Percentiles rank a stretch among this genome's conserved stretches.
These are phyloP conservation scores for Felis chaus DNA, from an alignment of 2,113 vertebrate genomes.

Conservation along the genomic window DNA sequence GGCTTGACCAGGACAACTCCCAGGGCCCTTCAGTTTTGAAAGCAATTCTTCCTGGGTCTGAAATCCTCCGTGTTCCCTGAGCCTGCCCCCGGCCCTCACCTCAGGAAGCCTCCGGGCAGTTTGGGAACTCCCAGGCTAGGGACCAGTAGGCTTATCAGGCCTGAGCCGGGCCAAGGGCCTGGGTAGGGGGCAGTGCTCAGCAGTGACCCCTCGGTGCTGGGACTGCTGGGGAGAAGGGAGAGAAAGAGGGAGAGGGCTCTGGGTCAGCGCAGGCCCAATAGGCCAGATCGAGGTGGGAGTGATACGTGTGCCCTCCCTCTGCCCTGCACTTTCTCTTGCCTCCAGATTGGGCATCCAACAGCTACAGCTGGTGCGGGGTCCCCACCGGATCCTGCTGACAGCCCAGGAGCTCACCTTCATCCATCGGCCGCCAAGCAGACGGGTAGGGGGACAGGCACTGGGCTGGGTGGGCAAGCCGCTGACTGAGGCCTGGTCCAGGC, in stretches of 20 bases:
- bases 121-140: neutral
- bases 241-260: neutral
- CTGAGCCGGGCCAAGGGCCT: neutral
- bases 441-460: constrained; percentile 71
- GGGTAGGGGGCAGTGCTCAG: neutral
- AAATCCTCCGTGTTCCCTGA: neutral
- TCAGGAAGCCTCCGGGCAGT: neutral
- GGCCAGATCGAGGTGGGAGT: no score
- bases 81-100: neutral
- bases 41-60: neutral
- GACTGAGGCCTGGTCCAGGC: neutral
- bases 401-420: constrained; percentile 92
- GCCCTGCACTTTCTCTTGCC: neutral
- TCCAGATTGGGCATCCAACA: constrained; percentile 88
- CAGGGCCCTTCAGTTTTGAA: neutral
- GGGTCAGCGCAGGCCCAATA: neutral
- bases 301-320: fast-evolving
- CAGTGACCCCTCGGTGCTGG: neutral
- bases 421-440: constrained; percentile 87
- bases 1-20: neutral
- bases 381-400: constrained; percentile 90
- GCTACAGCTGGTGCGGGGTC: constrained; percentile 88
- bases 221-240: neutral
- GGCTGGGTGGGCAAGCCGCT: neutral
- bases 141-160: neutral